Evolutionary conservation across 1,140 invertebrate species (phyloP), one percentile per base, ranked within the genome.

Genomic region (Drosophila pseudoananassae): DNA sequence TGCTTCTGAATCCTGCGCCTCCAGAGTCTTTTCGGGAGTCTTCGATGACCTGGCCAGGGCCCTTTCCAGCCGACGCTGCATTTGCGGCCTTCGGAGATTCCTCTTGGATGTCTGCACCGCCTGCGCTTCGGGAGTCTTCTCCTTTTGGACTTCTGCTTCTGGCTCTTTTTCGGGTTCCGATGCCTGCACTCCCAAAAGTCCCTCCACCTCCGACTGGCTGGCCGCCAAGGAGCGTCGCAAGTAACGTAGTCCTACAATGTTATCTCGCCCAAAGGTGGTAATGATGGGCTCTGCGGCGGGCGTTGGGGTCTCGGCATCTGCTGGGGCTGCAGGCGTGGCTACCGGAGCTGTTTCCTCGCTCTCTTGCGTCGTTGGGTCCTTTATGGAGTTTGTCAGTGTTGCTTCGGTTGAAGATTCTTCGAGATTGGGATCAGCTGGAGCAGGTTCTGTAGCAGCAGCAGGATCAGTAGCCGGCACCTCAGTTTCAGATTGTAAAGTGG

Each of bases 221-320:
- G 80, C 76, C 33, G 79, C 70, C 33, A 91, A 27, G 1, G 90
- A 91, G 29, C 88, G 78, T 0, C 90, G 77, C 33, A 91, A 31
- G 43, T 66, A 64, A 23, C 69, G 71, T 9, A 85, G 33, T 1
- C 71, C 80, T 1, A 89, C 57, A 10, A 49, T 38, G 54, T 91
- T 91, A 0, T 85, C 64, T 2, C 50, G 57, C 0, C 90, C 90
- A 56, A 57, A 91, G 2, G 90, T 91, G 4, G 90, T 91, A 3
- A 90, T 43, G 17, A 89, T 70, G 4, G 84, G 57, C 10, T 76
- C 63, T 1, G 55, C 23, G 5, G 54, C 43, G 9, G 59, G 14
- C 7, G 25, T 20, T n/a, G 31, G 7, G n/a, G 55, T 4, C 14
- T 15, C 49, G 17, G 45, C 4, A 40, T 29, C 12, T 40, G 20